Evolutionary conservation across 2,797 vertebrate genomes (phyloP), one percentile per base, ranked within the genome.

Genomic region (Cirrhinus molitorella): DNA sequence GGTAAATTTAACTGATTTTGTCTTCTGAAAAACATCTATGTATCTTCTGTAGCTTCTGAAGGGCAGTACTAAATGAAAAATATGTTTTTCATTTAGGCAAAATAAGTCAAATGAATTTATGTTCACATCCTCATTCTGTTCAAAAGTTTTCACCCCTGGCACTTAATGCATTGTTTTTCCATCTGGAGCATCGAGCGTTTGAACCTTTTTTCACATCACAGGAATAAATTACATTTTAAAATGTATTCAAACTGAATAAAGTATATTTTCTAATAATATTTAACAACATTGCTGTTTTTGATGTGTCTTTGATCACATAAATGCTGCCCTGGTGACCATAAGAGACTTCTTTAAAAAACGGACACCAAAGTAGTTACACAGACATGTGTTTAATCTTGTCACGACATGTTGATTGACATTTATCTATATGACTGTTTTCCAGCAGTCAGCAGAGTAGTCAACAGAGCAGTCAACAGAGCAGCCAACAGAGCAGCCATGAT

Each of bases 401-500:
- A 67, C 40, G 16, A 19, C 34, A 5, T 13, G 6, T 34, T 75
- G 65, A 84, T 23, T 89, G 86, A 88, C 63, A 17, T 14, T 9
- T 78, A 25, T 81, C 65, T 21, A 19, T 90, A 21, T 76, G 45
- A 11, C 34, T 40, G 9, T 83, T 59, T 83, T 88, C n/a, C 93
- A 95, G 93, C 94, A 97, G 96, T 85, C 94, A 94, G 85, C 95
- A 97, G 89, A 94, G 93, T 93, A 97, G 96, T 84, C 96, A 96
- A 87, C 96, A 96, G 83, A 96, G 95, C 89, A 96, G 95, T 88
- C 95, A 93, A 85, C 96, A 96, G 83, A 98, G 97, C 92, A 98
- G 97, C 94, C 95, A 93, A 85, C 96, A 96, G 83, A 98, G 97
- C 92, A 98, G 97, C 94, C 97, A 97, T 6, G 97, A 99, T 0